Evolutionary conservation across 2,797 vertebrate species (phyloP), one percentile per base, ranked within the genome.

Genomic region (Muscicapa striata): DNA sequence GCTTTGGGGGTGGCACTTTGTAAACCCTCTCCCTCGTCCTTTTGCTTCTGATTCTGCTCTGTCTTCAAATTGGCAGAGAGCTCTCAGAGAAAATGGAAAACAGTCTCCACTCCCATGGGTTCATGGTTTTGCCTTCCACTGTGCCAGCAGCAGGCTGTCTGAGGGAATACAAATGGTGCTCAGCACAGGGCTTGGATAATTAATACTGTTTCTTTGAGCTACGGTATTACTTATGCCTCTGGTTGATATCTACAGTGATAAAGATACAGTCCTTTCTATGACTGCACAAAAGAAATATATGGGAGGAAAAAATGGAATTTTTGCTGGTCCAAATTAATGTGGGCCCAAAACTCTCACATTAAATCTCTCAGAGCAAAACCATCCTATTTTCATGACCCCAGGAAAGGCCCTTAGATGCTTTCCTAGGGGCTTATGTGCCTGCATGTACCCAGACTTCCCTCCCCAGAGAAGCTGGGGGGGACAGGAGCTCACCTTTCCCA

Each of bases 51-150:
- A 9, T 57, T 70, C 64, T 94, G 23, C 45, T 59, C 41, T 79
- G 36, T 22, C 57, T 87, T 84, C 76, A 69, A 15, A 38, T 2
- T 13, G 63, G n/a, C 59, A 73, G 63, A 24, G 48, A 85, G 74
- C 38, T 57, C 54, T 93, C 3, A 0, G 61, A 74, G 52, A 40
- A 75, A 80, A 52, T 51, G 54, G 55, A 77, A 76, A 87, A 83
- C 51, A 85, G 36, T 29, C 85, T 87, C 93, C 40, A 36, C 70
- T 87, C 79, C 70, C 82, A 62, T 83, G 85, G 76, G 85, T 73
- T 95, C 57, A 10, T 63, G 72, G 19, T 82, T 94, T 83, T 91
- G 66, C 64, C 45, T 85, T 70, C 72, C 51, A 4, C 26, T 7
- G 1, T 69, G 79, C 82, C 87, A 83, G 80, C 55, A 87, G 81